Conservation (phyloP, 2,113 vertebrate species). For the Cromileptes altivelis region DNA sequence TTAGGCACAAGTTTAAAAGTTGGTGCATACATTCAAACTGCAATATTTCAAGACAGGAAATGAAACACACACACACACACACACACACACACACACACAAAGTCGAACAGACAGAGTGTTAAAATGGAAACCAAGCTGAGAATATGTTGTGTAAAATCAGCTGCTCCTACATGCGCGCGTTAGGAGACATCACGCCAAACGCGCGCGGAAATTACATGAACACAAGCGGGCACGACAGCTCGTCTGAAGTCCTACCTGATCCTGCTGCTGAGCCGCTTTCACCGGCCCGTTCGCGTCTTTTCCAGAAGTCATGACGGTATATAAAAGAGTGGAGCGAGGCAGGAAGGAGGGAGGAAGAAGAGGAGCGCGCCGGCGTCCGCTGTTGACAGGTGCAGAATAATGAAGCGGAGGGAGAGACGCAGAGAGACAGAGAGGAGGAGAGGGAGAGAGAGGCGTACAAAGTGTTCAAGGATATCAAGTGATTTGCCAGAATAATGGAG, state of each 20-base stretch:
- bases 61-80: no score
- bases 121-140: neutral
- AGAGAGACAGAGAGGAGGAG: constrained; percentile 10
- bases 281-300: constrained; percentile 89
- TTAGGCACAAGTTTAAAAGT: constrained; percentile 60
- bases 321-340: constrained; percentile 40
- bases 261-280: constrained; percentile 90
- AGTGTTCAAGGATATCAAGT: constrained; percentile 53
- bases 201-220: neutral
- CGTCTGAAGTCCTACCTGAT: constrained; percentile 88
- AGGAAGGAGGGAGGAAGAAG: neutral
- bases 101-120: neutral
- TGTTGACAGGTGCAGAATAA: constrained; percentile 66
- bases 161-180: neutral
- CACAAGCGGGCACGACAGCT: neutral
- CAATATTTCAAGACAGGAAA: neutral
- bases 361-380: constrained; percentile 39
- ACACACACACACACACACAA: neutral
- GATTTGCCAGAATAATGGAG: constrained; percentile 64
- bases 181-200: neutral
- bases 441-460: constrained; percentile 21
- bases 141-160: neutral
- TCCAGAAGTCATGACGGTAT: constrained; percentile 91
- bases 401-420: constrained; percentile 39
- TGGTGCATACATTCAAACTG: constrained; percentile 7